Percentiles rank a stretch among this genome's conserved stretches.
phyloP scores from a whole-genome alignment of 2,888 invertebrate species.

The Cantharis rustica region DNA sequence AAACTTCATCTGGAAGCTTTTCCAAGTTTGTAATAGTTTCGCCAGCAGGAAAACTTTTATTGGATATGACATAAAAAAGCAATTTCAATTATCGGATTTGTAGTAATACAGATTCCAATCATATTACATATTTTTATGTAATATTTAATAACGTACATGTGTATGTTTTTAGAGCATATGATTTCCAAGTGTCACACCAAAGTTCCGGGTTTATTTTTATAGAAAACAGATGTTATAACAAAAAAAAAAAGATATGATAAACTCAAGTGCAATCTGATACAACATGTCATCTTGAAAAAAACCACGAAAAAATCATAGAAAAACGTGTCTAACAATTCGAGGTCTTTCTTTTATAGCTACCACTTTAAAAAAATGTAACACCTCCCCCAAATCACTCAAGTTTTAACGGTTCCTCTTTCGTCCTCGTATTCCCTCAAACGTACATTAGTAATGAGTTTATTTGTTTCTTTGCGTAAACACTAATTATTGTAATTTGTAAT shows the following conservation, averaged over 20 bases:
- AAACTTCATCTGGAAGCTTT: not conserved
- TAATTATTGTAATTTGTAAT: not conserved
- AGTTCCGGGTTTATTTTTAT: not conserved
- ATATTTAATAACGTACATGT: not conserved
- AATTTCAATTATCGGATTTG: slow-evolving; percentile 4
- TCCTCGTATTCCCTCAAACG: not conserved
- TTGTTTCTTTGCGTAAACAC: not conserved
- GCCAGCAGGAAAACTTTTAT: slow-evolving; percentile 1
- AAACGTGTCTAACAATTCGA: not conserved
- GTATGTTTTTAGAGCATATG: not conserved
- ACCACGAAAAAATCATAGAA: not conserved
- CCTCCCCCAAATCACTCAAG: not conserved
- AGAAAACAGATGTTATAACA: not conserved
- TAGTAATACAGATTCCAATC: not conserved
- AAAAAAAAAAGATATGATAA: not conserved
- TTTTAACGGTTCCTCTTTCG: not conserved
- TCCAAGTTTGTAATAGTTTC: not conserved
- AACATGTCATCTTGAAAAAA: not conserved
- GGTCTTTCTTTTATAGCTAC: not conserved
- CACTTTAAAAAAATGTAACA: not conserved
- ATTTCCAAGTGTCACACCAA: not conserved
- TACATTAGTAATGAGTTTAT: not conserved
- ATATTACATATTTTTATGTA: not conserved
- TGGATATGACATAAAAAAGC: not conserved
- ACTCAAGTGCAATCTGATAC: not conserved